phyloP scores from a whole-genome alignment of 2,113 vertebrate species.

The Megaptera novaeangliae region DNA sequence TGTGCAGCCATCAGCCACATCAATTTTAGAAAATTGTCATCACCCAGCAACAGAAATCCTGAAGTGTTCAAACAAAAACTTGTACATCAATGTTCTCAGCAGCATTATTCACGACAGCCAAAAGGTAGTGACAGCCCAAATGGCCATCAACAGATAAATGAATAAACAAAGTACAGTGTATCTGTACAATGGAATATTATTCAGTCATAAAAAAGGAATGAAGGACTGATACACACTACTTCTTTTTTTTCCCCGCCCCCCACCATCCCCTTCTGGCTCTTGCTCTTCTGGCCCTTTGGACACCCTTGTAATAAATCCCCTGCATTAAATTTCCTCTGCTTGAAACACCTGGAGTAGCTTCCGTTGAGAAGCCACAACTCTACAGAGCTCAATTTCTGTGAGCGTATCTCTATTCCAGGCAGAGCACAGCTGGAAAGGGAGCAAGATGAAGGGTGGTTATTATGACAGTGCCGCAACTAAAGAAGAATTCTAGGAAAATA shows the following conservation, averaged over 20 bases:
- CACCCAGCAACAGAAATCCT: not conserved
- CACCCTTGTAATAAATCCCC: not conserved
- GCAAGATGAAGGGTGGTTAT: not conserved
- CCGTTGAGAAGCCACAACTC: too few relatives aligned
- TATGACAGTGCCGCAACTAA: not conserved
- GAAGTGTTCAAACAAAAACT: not conserved
- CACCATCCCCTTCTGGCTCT: not conserved
- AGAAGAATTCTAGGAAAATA: not conserved
- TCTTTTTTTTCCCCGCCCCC: too few relatives aligned
- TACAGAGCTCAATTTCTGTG: not conserved
- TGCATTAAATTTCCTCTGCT: not conserved
- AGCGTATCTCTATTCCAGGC: not conserved
- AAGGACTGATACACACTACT: not conserved
- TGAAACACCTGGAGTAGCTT: not conserved
- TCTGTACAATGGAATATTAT: not conserved
- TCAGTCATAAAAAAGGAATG: not conserved
- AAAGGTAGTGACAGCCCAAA: not conserved
- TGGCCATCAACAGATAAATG: not conserved
- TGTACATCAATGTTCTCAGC: not conserved
- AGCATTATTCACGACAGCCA: not conserved
- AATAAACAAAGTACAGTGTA: not conserved
- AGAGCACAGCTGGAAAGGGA: not conserved
- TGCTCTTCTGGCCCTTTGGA: not conserved
- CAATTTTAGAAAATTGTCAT: not conserved
- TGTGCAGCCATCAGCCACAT: not conserved